phyloP scores from a whole-genome alignment of 2,888 invertebrate species.

The Pristionchus maxplancki region DNA sequence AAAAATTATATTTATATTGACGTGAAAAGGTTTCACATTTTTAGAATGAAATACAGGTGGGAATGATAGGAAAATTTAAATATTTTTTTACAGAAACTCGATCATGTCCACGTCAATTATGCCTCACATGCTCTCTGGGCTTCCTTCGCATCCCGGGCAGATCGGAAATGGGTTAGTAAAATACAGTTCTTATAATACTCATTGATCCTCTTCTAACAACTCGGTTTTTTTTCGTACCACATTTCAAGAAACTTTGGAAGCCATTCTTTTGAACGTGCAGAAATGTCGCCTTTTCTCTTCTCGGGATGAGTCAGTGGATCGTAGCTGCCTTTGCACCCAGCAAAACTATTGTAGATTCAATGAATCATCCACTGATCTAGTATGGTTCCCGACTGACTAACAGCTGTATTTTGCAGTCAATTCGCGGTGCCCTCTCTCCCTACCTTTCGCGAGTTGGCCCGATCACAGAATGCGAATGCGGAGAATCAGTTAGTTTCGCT shows the following conservation, averaged over 20 bases:
- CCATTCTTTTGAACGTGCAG: too few species aligned
- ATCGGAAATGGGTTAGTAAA: neutral
- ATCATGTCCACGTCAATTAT: neutral
- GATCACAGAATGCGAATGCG: neutral
- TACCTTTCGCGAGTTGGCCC: neutral
- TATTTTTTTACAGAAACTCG: neutral
- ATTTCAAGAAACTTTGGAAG: too few species aligned
- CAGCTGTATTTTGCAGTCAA: neutral
- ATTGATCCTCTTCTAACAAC: too few species aligned
- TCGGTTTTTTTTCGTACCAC: neutral
- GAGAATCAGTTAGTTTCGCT: neutral
- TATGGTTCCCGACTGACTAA: neutral
- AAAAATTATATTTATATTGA: neutral
- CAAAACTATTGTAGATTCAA: neutral
- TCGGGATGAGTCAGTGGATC: too few species aligned
- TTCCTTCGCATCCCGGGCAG: constrained; percentile 43
- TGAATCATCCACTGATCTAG: neutral
- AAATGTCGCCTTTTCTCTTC: too few species aligned
- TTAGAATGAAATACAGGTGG: too few species aligned
- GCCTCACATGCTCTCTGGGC: neutral
- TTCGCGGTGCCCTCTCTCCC: constrained; percentile 7
- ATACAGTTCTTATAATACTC: too few species aligned
- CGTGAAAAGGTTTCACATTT: too few species aligned
- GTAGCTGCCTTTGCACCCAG: too few species aligned
- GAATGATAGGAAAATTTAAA: too few species aligned